Evolutionary conservation across 64 coral and sea anemone species (phyloP).

Genomic region (Astreopora myriophthalma): DNA sequence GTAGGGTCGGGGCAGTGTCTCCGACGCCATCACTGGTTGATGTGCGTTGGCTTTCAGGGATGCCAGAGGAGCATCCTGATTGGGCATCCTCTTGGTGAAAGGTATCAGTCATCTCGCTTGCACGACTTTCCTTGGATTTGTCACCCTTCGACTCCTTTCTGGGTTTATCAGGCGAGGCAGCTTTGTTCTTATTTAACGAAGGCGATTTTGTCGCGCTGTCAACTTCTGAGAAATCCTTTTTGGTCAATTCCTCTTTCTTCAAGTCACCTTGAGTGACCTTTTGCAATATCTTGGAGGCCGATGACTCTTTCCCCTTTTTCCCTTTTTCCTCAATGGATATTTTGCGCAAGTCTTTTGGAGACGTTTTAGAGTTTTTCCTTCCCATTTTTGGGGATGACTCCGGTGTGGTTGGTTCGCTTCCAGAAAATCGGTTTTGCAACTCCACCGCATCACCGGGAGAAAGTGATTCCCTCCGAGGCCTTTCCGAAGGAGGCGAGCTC

Average conservation of each 20-base stretch:
- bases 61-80: background rate
- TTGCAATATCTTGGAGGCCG: background rate
- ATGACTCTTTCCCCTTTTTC: background rate
- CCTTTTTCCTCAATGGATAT: slow-evolving; percentile 23
- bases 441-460: slow-evolving; percentile 30
- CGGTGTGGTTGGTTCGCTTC: slow-evolving; percentile 29
- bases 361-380: slow-evolving; percentile 16
- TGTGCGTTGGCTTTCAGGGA: background rate
- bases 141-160: background rate
- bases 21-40: background rate
- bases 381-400: slow-evolving; percentile 17
- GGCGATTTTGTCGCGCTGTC: background rate
- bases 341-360: background rate
- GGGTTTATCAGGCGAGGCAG: background rate
- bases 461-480: slow-evolving; percentile 12
- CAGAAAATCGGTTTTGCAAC: slow-evolving; percentile 18
- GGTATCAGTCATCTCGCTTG: background rate
- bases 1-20: slow-evolving; percentile 34
- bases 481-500: background rate
- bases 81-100: background rate
- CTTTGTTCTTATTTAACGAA: background rate
- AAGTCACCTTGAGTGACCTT: background rate
- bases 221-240: background rate
- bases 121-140: background rate
- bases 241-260: slow-evolving; percentile 15